A percentile compares a stretch with the other conserved stretches of the same genome.
These are phyloP conservation scores for Brachystomella parvula DNA, from an alignment of 1,140 invertebrate genomes.

Conservation along the genomic window DNA sequence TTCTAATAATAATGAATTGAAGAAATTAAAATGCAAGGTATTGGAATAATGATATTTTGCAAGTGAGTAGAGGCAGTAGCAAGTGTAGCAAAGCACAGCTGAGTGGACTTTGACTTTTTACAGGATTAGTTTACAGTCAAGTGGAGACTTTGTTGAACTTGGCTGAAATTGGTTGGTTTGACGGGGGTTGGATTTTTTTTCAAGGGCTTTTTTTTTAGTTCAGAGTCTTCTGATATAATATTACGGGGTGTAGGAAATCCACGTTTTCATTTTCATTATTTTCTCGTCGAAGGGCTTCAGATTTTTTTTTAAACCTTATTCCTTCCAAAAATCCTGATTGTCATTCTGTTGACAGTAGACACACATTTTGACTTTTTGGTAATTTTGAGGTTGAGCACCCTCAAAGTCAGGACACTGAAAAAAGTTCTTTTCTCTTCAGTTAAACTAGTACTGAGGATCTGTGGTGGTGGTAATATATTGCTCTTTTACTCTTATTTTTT, in stretches of 20 bases:
- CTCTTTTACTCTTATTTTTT: not conserved
- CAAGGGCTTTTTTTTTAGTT: not conserved
- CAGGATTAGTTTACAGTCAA: conserved; percentile 7
- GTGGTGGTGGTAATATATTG: conserved; percentile 1
- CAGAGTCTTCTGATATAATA: too few relatives aligned
- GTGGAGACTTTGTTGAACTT: not conserved
- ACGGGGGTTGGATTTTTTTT: not conserved
- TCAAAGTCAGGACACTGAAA: not conserved
- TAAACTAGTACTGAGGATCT: too few relatives aligned
- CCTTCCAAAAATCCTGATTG: too few relatives aligned
- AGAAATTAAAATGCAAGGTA: conserved; percentile 8
- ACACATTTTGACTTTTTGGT: conserved; percentile 13
- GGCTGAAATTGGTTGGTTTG: not conserved
- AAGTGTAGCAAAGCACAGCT: not conserved
- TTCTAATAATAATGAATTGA: not conserved
- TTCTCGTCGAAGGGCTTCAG: too few relatives aligned
- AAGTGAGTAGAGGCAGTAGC: not conserved
- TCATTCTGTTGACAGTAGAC: conserved; percentile 11
- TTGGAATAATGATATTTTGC: not conserved
- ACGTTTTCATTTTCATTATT: too few relatives aligned
- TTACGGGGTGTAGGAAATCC: too few relatives aligned
- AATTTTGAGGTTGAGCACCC: conserved; percentile 12
- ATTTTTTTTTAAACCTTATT: too few relatives aligned
- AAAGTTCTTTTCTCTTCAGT: not conserved
- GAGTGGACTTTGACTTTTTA: not conserved